Conservation (phyloP, 2,888 invertebrate species). For the Chrysolina haemoptera region DNA sequence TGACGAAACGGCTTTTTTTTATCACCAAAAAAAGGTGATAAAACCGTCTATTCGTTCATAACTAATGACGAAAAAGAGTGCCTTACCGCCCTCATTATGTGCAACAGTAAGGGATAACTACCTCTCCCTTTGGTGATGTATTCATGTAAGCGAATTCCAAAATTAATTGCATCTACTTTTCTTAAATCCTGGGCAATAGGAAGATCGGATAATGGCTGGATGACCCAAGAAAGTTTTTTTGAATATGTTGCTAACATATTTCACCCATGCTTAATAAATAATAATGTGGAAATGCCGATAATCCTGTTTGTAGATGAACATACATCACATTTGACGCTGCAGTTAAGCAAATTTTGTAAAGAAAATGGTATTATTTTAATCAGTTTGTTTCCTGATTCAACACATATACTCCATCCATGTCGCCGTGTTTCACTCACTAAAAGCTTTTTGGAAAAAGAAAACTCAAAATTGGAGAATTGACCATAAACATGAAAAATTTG, state of each 20-base stretch:
- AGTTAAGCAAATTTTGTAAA: constrained; percentile 40
- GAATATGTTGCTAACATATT: constrained; percentile 41
- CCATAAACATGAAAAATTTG: constrained; percentile 1
- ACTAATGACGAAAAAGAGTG: constrained; percentile 36
- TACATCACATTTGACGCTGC: constrained; percentile 38
- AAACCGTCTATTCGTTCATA: constrained; percentile 30
- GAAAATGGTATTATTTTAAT: constrained; percentile 39
- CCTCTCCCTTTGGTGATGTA: constrained; percentile 30
- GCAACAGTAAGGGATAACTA: constrained; percentile 51
- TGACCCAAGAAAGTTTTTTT: constrained; percentile 37
- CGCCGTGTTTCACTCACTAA: constrained; percentile 35
- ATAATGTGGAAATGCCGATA: constrained; percentile 33
- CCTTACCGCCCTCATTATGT: constrained; percentile 57
- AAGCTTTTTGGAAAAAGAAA: constrained; percentile 34
- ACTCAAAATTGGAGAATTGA: constrained; percentile 20
- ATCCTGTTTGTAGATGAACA: constrained; percentile 43
- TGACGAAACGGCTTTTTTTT: constrained; percentile 40
- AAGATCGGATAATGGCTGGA: constrained; percentile 37
- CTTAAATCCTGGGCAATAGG: constrained; percentile 33
- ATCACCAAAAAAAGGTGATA: constrained; percentile 23
- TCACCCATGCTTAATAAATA: constrained; percentile 29
- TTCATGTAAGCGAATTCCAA: constrained; percentile 26
- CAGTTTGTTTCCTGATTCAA: constrained; percentile 38
- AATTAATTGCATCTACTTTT: constrained; percentile 16
- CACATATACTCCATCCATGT: constrained; percentile 32